These are phyloP conservation scores for Cebidichthys violaceus DNA, from an alignment of 2,113 vertebrate genomes.

Conservation along the genomic window DNA sequence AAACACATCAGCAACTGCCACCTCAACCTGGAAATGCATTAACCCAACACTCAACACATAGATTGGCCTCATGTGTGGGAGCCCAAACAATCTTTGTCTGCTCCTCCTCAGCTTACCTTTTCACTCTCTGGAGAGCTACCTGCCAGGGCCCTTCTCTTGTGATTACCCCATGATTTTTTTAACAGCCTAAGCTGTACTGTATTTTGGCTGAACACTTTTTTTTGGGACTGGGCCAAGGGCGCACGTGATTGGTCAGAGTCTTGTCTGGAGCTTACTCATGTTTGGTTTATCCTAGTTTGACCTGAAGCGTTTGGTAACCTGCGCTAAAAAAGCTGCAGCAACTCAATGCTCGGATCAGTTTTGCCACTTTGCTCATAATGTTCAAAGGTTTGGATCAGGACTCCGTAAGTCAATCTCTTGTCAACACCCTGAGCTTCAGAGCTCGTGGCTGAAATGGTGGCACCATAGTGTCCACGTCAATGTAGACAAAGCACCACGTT, in stretches of 20 bases:
- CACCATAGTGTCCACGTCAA: constrained; percentile 25
- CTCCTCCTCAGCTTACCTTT: constrained; percentile 53
- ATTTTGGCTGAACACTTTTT: constrained; percentile 76
- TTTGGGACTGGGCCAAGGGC: constrained; percentile 59
- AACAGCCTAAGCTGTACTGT: constrained; percentile 71
- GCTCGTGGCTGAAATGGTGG: constrained; percentile 9
- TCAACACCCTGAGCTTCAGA: constrained; percentile 24
- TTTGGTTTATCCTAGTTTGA: constrained; percentile 59
- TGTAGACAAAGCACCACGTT: constrained; percentile 60
- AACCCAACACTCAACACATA: constrained; percentile 38
- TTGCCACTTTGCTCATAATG: constrained; percentile 10
- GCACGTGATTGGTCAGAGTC: constrained; percentile 69
- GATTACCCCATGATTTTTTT: constrained; percentile 75
- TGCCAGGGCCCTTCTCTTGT: constrained; percentile 61
- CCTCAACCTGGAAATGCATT: constrained; percentile 40
- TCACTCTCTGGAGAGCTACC: constrained; percentile 45
- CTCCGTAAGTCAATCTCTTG: constrained; percentile 12
- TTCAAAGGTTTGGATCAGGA: constrained; percentile 30
- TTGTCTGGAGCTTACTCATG: constrained; percentile 57
- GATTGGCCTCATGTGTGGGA: constrained; percentile 30
- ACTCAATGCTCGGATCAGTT: constrained; percentile 24
- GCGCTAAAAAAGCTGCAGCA: neutral
- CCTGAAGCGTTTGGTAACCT: constrained; percentile 29
- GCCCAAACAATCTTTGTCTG: constrained; percentile 45
- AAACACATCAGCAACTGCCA: constrained; percentile 51